phyloP scores from a whole-genome alignment of 2,888 invertebrate genomes.

The Tinea trinotella region DNA sequence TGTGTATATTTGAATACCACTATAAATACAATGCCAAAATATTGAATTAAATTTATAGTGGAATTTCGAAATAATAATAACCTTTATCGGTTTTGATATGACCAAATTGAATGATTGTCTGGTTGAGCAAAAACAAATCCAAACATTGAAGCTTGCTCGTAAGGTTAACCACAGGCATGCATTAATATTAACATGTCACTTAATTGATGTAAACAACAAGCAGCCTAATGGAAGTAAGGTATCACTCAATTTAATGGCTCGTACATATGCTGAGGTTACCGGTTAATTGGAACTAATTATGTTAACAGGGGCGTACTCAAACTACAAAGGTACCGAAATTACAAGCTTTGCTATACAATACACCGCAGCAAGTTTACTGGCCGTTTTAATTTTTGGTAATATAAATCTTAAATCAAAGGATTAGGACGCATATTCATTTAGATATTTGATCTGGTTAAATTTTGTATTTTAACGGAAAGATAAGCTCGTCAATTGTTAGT shows the following conservation, averaged over 20 bases:
- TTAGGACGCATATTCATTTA: background rate
- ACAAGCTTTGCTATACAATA: slow-evolving; percentile 9
- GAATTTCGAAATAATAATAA: no score
- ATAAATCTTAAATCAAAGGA: background rate
- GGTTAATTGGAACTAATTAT: slow-evolving; percentile 68
- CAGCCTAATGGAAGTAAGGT: slow-evolving; percentile 52
- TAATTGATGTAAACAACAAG: slow-evolving; percentile 67
- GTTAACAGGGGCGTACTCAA: slow-evolving; percentile 47
- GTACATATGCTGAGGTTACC: slow-evolving; percentile 66
- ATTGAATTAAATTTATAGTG: no score
- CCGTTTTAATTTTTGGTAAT: background rate
- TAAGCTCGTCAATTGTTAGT: no score
- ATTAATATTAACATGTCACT: slow-evolving; percentile 55
- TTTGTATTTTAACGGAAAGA: no score
- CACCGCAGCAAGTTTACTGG: background rate
- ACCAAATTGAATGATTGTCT: no score
- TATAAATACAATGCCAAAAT: no score
- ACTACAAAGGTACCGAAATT: slow-evolving; percentile 29
- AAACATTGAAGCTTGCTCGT: background rate
- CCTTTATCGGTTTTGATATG: no score
- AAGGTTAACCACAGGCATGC: slow-evolving; percentile 5
- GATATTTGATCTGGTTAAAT: no score
- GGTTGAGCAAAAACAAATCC: no score
- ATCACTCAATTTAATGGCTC: slow-evolving; percentile 67
- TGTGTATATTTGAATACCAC: no score